Percentiles rank a stretch among this genome's conserved stretches.
Conservation (phyloP, 2,888 invertebrate genomes). For the Scelioninae gen. 2 region DNA sequence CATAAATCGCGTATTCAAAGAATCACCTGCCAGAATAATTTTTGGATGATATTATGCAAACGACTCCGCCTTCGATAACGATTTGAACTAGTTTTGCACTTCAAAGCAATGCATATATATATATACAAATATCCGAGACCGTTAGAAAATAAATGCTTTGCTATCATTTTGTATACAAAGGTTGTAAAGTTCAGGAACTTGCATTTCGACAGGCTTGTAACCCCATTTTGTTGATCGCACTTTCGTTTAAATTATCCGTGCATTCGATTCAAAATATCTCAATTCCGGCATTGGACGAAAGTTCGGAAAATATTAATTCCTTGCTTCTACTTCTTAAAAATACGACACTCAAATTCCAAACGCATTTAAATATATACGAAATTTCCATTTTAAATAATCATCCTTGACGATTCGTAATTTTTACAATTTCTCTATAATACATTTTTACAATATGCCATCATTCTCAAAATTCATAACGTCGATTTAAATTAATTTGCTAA, state of each 20-base stretch:
- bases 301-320: slow-evolving; percentile 19
- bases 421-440: slow-evolving; percentile 57
- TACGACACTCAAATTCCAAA: slow-evolving; percentile 31
- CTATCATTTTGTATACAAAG: slow-evolving; percentile 56
- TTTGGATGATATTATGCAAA: slow-evolving; percentile 60
- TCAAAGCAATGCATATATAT: slow-evolving; percentile 65
- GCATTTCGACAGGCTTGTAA: slow-evolving; percentile 62
- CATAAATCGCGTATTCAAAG: slow-evolving; percentile 11
- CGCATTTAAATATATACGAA: slow-evolving; percentile 43
- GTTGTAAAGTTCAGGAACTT: slow-evolving; percentile 64
- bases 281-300: slow-evolving; percentile 32
- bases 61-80: slow-evolving; percentile 70
- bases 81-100: slow-evolving; percentile 71
- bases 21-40: slow-evolving; percentile 24
- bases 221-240: slow-evolving; percentile 53
- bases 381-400: slow-evolving; percentile 46
- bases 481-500: slow-evolving; percentile 33
- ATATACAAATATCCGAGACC: slow-evolving; percentile 66
- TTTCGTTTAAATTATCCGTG: slow-evolving; percentile 52
- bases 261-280: slow-evolving; percentile 32
- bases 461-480: slow-evolving; percentile 29
- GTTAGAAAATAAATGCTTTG: slow-evolving; percentile 62
- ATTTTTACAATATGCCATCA: slow-evolving; percentile 54
- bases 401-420: slow-evolving; percentile 40
- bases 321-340: slow-evolving; percentile 22